Conservation (phyloP, 2,113 vertebrate genomes). For the Gasterosteus nipponicus region DNA sequence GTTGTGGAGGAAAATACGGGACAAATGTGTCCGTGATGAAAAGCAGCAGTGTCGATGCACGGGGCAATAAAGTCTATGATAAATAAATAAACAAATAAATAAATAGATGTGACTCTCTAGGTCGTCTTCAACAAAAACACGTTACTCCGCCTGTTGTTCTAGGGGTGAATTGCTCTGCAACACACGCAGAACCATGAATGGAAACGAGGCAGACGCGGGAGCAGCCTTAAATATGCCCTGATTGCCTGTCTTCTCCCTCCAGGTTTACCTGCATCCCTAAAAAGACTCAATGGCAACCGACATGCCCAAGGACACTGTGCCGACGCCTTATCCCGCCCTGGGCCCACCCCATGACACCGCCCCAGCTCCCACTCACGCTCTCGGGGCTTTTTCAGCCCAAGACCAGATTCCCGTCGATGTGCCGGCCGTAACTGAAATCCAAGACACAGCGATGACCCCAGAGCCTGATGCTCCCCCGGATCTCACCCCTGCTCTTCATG, state of each 20-base stretch:
- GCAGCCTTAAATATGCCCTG: neutral
- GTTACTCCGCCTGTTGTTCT: too few species aligned
- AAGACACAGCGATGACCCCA: slow-evolving; percentile 15
- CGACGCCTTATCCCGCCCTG: slow-evolving; percentile 38
- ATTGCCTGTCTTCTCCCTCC: slow-evolving; percentile 13
- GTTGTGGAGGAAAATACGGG: too few species aligned
- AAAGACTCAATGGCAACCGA: slow-evolving; percentile 63
- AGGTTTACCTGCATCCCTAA: slow-evolving; percentile 72
- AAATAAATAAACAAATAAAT: too few species aligned
- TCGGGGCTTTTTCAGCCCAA: slow-evolving; percentile 14
- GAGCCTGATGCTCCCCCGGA: slow-evolving; percentile 22
- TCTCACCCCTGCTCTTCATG: slow-evolving; percentile 9
- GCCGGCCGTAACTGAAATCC: slow-evolving; percentile 41
- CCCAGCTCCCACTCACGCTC: slow-evolving; percentile 16
- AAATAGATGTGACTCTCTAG: too few species aligned
- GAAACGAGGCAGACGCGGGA: too few species aligned
- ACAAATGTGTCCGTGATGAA: too few species aligned
- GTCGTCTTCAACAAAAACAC: too few species aligned
- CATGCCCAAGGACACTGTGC: slow-evolving; percentile 58
- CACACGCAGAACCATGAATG: too few species aligned
- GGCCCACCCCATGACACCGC: slow-evolving; percentile 9
- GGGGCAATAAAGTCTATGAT: too few species aligned
- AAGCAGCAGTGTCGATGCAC: too few species aligned
- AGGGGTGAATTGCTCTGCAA: too few species aligned
- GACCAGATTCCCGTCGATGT: slow-evolving; percentile 46